Base-by-base conservation (phyloP, 2,113 vertebrate genomes). In the Cavia aperea region DNA sequence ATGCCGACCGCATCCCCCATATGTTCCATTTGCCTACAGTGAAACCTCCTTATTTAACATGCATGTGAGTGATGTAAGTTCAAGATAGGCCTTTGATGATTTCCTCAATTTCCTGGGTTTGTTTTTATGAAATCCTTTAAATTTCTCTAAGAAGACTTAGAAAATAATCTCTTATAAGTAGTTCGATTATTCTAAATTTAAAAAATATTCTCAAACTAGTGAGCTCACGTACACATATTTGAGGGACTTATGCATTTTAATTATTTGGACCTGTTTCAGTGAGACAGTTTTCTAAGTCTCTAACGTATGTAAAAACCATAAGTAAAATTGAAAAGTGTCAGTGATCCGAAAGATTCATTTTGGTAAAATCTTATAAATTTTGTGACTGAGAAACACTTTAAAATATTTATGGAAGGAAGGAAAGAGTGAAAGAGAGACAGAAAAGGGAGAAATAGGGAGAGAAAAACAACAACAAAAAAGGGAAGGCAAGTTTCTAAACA, bases 341-440 rank as follows among this genome's bases (percentile, higher is more conserved):
- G 39, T 83, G 31, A 51, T 3, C 14, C n/a, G 33, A 84, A 86
- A 82, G 6, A 91, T 79, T 12, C 13, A 43, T 89, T 58, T 88
- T 86, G 2, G 72, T 89, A 63, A 95, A 95, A 88, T 33, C 14
- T 8, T 29, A 43, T 36, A 24, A 82, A n/a, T 81, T 86, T 94
- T 92, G 3, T 78, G n/a, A 60, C 24, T 46, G 39, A 49, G 43
- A 4, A 92, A 7, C 29, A 72, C 43, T 77, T 90, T 90, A 73
- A 58, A 81, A 79, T 60, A 78, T 33, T 1, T 93, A 62, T 60
- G 49, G 4, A 49, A 60, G 15, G 7, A 46, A 36, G 46, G 14
- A 29, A 63, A 11, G 26, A 29, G 10, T 36, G 65, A 81, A 65
- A 11, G 23, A 62, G 24, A 21, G 15, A 8, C 3, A 11, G 62